These are phyloP conservation scores for Tenthredo notha DNA, from an alignment of 2,888 invertebrate genomes.

Conservation along the genomic window DNA sequence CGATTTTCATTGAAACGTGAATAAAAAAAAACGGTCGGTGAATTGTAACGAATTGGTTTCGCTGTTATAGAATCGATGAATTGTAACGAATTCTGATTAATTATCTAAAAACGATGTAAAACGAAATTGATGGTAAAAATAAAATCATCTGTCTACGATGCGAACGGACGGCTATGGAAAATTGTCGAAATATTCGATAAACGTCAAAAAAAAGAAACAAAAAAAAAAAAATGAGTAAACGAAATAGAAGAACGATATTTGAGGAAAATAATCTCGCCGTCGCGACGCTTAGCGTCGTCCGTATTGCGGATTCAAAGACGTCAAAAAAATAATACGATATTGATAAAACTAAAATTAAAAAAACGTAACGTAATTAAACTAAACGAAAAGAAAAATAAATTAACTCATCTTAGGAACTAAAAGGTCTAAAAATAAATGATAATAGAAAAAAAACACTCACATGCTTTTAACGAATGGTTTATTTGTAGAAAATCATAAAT, in stretches of 20 bases:
- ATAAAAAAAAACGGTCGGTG: background rate
- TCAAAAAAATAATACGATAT: background rate
- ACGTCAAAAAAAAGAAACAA: background rate
- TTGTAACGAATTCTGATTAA: background rate
- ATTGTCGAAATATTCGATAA: background rate
- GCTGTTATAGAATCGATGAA: background rate
- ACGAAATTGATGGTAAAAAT: background rate
- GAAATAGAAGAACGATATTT: background rate
- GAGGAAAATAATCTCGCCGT: background rate
- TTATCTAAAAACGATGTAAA: background rate
- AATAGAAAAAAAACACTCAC: slow-evolving; percentile 46
- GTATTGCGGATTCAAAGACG: background rate
- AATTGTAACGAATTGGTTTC: background rate
- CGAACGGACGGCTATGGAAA: background rate
- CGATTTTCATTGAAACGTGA: background rate
- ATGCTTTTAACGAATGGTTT: slow-evolving; percentile 51
- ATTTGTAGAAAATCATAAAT: slow-evolving; percentile 50
- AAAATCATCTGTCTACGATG: background rate
- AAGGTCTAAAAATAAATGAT: slow-evolving; percentile 10
- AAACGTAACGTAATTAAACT: too few relatives aligned
- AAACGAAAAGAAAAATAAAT: background rate
- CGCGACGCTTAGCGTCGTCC: slow-evolving; percentile 23
- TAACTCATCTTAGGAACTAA: slow-evolving; percentile 29
- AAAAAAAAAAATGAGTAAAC: background rate
- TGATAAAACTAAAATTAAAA: slow-evolving; percentile 29